Evolutionary conservation across 2,888 invertebrate genomes (phyloP).

Genomic region (Lepidonotus clava): DNA sequence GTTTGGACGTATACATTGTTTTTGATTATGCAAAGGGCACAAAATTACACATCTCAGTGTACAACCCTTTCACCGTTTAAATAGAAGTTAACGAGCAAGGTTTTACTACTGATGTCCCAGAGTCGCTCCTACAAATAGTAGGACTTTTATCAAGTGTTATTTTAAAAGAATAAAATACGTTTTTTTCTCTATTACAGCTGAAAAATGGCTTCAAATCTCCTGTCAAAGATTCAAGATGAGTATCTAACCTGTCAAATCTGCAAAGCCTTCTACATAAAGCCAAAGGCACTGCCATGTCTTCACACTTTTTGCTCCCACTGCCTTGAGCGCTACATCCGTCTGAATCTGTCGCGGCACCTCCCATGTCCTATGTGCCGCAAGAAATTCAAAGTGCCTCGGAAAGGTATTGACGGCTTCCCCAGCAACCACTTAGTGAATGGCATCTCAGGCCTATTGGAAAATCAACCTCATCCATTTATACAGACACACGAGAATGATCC

Average conservation of each 20-base stretch:
- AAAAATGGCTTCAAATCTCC: slow-evolving; percentile 51
- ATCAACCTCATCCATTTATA: too few species aligned
- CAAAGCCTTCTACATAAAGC: slow-evolving; percentile 67
- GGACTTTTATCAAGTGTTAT: too few species aligned
- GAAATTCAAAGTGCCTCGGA: slow-evolving; percentile 67
- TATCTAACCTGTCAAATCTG: slow-evolving; percentile 74
- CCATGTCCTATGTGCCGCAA: slow-evolving; percentile 74
- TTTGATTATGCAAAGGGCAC: too few species aligned
- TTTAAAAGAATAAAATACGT: too few species aligned
- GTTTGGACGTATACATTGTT: too few species aligned
- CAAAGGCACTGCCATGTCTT: slow-evolving; percentile 75
- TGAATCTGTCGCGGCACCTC: slow-evolving; percentile 63
- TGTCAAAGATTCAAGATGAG: slow-evolving; percentile 64
- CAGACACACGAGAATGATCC: too few species aligned
- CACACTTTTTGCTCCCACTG: slow-evolving; percentile 76
- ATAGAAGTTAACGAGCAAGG: too few species aligned
- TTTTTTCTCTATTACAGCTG: too few species aligned
- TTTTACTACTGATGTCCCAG: too few species aligned
- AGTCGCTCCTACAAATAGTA: too few species aligned
- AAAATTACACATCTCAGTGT: too few species aligned
- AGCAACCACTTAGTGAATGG: slow-evolving; percentile 73
- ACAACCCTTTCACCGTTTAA: too few species aligned
- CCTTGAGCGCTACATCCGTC: slow-evolving; percentile 68
- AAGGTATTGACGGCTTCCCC: slow-evolving; percentile 69
- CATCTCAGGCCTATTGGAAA: slow-evolving; percentile 65